Evolutionary conservation across 2,113 vertebrate genomes (phyloP).

Genomic region (Cryptotis parvus): DNA sequence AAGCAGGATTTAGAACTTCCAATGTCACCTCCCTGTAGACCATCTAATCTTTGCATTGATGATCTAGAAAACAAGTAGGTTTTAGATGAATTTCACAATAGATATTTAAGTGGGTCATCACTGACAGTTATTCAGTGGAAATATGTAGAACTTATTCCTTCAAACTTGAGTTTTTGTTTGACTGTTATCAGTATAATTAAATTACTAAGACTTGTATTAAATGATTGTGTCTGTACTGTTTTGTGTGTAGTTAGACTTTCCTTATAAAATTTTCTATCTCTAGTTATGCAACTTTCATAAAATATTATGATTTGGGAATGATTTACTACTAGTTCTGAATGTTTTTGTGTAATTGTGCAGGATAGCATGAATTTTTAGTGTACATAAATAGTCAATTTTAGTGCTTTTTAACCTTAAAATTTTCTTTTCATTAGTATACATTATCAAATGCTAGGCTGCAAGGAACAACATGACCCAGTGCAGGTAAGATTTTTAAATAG

Average conservation of each 20-base stretch:
- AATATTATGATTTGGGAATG: background rate
- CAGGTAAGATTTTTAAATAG: constrained; percentile 56
- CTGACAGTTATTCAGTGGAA: background rate
- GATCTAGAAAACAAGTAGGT: constrained; percentile 88
- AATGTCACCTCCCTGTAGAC: constrained; percentile 87
- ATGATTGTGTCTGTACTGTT: constrained; percentile 4
- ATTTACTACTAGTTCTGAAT: constrained; percentile 43
- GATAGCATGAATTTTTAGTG: constrained; percentile 5
- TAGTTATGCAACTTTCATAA: constrained; percentile 47
- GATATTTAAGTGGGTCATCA: constrained; percentile 4
- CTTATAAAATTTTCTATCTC: constrained; percentile 18
- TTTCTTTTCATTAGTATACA: constrained; percentile 58
- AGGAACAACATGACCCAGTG: constrained; percentile 19
- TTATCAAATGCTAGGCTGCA: constrained; percentile 19
- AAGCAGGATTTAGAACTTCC: constrained; percentile 89
- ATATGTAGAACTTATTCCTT: background rate
- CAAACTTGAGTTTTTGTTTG: background rate
- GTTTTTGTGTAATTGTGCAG: constrained; percentile 9
- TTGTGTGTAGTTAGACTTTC: background rate
- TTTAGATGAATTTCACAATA: constrained; percentile 21
- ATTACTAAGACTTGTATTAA: background rate
- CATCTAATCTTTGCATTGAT: constrained; percentile 87
- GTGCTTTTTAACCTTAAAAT: constrained; percentile 57
- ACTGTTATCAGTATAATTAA: background rate
- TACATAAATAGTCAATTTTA: background rate